A percentile compares a stretch with the other conserved stretches of the same genome.
Conservation (phyloP, 2,113 vertebrate species). For the Apodemus sylvaticus region DNA sequence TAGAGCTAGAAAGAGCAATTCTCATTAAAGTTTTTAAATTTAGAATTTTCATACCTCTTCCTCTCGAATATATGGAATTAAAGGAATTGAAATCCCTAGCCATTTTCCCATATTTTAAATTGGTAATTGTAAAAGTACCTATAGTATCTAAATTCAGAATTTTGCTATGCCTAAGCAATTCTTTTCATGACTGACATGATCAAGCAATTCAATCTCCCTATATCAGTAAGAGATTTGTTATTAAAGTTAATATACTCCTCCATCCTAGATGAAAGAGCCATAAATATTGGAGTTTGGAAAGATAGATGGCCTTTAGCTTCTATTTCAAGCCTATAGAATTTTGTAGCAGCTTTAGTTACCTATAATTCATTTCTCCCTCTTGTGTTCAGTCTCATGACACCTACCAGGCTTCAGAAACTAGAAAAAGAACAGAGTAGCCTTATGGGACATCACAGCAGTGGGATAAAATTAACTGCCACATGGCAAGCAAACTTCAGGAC, state of each 20-base stretch:
- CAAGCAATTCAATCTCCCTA: neutral
- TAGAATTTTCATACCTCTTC: neutral
- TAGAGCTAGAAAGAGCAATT: too few relatives aligned
- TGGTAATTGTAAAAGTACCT: neutral
- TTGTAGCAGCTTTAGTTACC: neutral
- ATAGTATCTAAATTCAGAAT: neutral
- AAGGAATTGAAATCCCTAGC: too few relatives aligned
- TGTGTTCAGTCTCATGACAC: neutral
- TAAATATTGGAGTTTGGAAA: neutral
- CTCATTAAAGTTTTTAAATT: neutral
- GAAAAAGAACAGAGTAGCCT: neutral
- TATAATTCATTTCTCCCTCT: neutral
- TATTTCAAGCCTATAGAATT: neutral
- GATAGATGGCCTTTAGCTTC: neutral
- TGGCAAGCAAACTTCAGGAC: neutral
- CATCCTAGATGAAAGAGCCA: neutral
- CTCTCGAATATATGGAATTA: neutral
- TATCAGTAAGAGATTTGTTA: neutral
- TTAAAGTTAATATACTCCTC: neutral
- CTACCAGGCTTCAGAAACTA: neutral
- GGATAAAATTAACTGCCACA: neutral
- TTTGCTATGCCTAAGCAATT: neutral
- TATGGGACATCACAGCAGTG: neutral
- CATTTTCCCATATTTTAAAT: neutral
- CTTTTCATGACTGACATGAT: neutral